These are phyloP conservation scores for Resseliella maxima DNA, from an alignment of 2,888 invertebrate genomes.

Conservation along the genomic window DNA sequence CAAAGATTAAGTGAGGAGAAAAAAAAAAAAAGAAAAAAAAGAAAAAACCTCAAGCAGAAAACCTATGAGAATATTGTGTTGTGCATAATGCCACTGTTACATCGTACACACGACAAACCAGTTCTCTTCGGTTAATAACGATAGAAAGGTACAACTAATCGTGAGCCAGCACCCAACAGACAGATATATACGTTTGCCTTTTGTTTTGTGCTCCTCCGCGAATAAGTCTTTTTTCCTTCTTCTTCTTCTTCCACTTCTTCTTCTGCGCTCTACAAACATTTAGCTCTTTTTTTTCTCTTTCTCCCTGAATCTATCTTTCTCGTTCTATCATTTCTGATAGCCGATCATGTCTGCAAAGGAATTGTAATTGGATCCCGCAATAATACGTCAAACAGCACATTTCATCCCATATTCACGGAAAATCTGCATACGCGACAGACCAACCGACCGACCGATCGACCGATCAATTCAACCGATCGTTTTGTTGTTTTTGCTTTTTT, in stretches of 20 bases:
- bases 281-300: not conserved
- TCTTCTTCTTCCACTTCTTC: too few species aligned
- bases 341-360: not conserved
- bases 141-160: slow-evolving; percentile 41
- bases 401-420: not conserved
- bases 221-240: too few species aligned
- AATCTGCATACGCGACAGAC: not conserved
- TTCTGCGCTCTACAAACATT: too few species aligned
- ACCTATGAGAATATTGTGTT: slow-evolving; percentile 11
- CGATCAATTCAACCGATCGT: not conserved
- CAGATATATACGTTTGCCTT: not conserved
- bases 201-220: too few species aligned
- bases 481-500: too few species aligned
- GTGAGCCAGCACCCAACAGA: not conserved
- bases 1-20: not conserved
- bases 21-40: not conserved
- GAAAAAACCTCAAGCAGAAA: too few species aligned
- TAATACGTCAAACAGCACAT: not conserved
- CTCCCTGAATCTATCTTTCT: too few species aligned
- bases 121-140: slow-evolving; percentile 19
- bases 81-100: slow-evolving; percentile 43
- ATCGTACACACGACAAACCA: slow-evolving; percentile 41
- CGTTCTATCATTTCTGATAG: not conserved
- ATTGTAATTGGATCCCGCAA: slow-evolving; percentile 31
- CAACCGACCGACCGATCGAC: not conserved